Evolutionary conservation across 2,888 invertebrate genomes (phyloP), one percentile per base, ranked within the genome.

Genomic region (Apodemia zela): DNA sequence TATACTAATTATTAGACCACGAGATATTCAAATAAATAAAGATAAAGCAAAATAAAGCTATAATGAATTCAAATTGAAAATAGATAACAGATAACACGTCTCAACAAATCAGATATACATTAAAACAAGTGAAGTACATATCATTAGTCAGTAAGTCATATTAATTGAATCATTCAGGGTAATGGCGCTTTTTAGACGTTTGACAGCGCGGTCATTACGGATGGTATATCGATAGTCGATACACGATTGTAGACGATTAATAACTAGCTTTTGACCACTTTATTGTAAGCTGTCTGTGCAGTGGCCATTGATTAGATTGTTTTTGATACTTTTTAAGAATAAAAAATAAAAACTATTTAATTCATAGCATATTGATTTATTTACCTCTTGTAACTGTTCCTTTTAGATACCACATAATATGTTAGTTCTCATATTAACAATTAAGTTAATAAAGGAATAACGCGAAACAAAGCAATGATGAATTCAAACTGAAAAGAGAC

Each of bases 161-260:
- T 83, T 86, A 88, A 89, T 89, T 87, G 86, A 89, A 87, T 85
- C 84, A 85, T 87, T 87, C 79, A 67, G 68, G 73, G 77, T 83
- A 82, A 85, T 84, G 83, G 82, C 82, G 79, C 82, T 85, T 82
- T 84, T 82, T 81, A 78, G 79, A 83, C 79, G 72, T 82, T 84
- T 85, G 89, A 88, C 89, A 86, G 88, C 74, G 67, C 70, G 70
- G 78, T 84, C 85, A 84, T 87, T 87, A 88, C 82, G 76, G 75
- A 77, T 75, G 71, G 67, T 79, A 82, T 80, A 76, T 77, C 63
- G 79, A 78, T 77, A 73, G 76, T 77, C 63, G 79, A 78, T 77
- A 73, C 76, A 75, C 74, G 77, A 81, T 76, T 33, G 63, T 49
- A 59, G 59, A 75, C 81, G 79, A 82, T 81, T 79, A 79, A 80